Base-by-base conservation (phyloP, 2,888 invertebrate genomes). In the Drosophila imparisetae region DNA sequence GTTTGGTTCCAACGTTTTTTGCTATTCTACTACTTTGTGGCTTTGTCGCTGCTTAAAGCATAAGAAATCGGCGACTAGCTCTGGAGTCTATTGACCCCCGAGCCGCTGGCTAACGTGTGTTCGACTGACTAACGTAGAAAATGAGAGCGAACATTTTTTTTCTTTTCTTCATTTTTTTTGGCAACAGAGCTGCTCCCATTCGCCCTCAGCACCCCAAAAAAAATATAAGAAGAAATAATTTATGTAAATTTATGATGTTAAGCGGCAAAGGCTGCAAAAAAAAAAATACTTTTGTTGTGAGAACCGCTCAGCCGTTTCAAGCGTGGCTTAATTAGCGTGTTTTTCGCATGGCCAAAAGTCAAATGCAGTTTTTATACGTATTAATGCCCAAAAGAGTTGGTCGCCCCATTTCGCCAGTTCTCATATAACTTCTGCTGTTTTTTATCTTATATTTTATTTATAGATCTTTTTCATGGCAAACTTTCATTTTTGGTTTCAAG, bases 51-150 rank as follows among this genome's bases (percentile, higher is more conserved):
- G 66, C 40, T 55, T 60, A 32, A 54, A 68, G 69, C 73, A 53
- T 85, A 74, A 71, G 78, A 85, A 78, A 78, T 66, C 67, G 58
- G 61, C 75, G 62, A 61, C 70, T 73, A 59, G 71, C 72, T 45
- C 57, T 72, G 59, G 69, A 70, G 90, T 82, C 83, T 87, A 86
- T 87, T 82, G 88, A 84, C 87, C 83, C 69, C 72, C 57, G 13
- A 59, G 53, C 62, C 30, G 63, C 49, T 61, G 48, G 42, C 65
- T 34, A 59, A 54, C 63, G 45, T 64, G 38, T 29, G 48, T 34
- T 69, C 61, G 58, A 57, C 78, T 83, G 73, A 63, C 77, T 73
- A 62, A 65, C 52, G 72, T 59, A 72, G 80, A 81, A 82, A 81
- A 66, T 79, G 70, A 78, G 84, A 84, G 81, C 84, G 81, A 78